phyloP scores from a whole-genome alignment of 2,797 vertebrate genomes.

The Gambusia yucatana region DNA sequence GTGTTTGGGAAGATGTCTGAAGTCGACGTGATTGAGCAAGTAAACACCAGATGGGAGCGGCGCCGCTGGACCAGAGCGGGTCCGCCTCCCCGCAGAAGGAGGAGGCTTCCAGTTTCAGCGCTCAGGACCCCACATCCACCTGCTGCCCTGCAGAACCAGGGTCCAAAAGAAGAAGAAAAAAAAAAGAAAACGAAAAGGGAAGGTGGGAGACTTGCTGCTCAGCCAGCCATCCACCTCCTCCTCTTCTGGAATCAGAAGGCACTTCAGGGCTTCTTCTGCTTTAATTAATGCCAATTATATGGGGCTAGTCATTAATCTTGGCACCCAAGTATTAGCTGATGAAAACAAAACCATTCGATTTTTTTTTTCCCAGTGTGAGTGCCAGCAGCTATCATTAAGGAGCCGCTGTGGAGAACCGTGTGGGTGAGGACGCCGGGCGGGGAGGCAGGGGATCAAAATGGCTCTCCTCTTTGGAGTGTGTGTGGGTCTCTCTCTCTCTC shows the following conservation, averaged over 20 bases:
- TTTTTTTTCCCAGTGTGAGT: conserved; percentile 49
- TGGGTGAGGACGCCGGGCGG: conserved; percentile 57
- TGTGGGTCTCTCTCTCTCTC: conserved; percentile 23
- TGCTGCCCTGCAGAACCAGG: conserved; percentile 50
- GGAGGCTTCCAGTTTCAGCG: conserved; percentile 26
- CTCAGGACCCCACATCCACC: conserved; percentile 46
- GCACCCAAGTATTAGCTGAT: conserved; percentile 74
- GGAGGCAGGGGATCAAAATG: conserved; percentile 52
- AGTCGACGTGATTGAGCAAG: conserved; percentile 69
- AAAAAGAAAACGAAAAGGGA: conserved; percentile 31
- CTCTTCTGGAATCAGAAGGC: conserved; percentile 43
- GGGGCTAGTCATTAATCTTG: conserved; percentile 76
- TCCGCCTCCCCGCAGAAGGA: conserved; percentile 46
- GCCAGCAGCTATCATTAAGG: conserved; percentile 74
- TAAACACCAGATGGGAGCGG: conserved; percentile 77
- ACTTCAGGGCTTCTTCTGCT: conserved; percentile 69
- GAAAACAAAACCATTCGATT: conserved; percentile 75
- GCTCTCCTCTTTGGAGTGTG: conserved; percentile 35
- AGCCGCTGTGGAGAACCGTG: conserved; percentile 55
- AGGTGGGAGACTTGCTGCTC: conserved; percentile 22
- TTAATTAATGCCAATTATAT: conserved; percentile 80
- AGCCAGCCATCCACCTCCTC: conserved; percentile 41
- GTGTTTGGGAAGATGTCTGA: conserved; percentile 62
- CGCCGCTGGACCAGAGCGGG: conserved; percentile 62
- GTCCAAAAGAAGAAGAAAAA: neutral